Percentiles rank a stretch among this genome's conserved stretches.
These are phyloP conservation scores for Prorops nasuta DNA, from an alignment of 1,140 invertebrate species.

Conservation along the genomic window DNA sequence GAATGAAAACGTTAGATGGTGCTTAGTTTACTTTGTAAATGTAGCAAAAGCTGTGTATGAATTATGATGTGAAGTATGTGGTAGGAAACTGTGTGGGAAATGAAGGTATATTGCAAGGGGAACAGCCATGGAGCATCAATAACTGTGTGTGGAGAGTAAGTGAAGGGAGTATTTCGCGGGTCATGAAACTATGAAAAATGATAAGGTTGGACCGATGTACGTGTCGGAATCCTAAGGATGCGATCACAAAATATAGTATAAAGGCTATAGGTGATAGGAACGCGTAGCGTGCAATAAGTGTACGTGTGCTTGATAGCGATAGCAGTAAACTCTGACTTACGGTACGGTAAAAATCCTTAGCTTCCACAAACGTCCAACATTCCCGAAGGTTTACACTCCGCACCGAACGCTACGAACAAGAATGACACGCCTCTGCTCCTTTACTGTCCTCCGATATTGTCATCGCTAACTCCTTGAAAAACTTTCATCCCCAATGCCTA, in stretches of 20 bases:
- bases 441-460: too few relatives aligned
- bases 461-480: too few relatives aligned
- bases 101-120: neutral
- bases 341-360: neutral
- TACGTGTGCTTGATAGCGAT: neutral
- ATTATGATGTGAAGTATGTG: neutral
- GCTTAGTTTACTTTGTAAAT: neutral
- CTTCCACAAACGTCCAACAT: neutral
- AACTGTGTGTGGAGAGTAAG: too few relatives aligned
- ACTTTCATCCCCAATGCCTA: too few relatives aligned
- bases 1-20: neutral
- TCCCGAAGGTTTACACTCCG: conserved; percentile 3
- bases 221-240: neutral
- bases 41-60: neutral
- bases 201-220: neutral
- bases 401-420: neutral
- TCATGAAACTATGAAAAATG: neutral
- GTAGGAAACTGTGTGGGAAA: neutral
- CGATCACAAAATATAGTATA: neutral
- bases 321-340: neutral
- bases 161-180: too few relatives aligned
- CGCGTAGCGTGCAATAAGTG: neutral
- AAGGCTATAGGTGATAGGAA: too few relatives aligned
- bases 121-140: neutral
- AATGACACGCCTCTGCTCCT: too few relatives aligned